These are phyloP conservation scores for Pyrrhura leucotis DNA, from an alignment of 2,797 vertebrate species.

Conservation along the genomic window DNA sequence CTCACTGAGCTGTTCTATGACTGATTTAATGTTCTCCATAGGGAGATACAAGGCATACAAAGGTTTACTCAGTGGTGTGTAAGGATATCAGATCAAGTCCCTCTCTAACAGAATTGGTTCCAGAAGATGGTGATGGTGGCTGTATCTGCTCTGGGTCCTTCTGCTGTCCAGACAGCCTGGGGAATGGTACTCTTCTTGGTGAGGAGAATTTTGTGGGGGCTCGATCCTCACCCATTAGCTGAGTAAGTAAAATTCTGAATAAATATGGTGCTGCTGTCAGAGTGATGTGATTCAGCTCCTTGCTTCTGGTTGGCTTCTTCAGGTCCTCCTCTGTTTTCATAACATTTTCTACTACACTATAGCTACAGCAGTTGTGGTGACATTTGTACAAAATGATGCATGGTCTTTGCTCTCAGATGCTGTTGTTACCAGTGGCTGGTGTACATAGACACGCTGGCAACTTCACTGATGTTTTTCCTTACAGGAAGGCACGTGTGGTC, in stretches of 20 bases:
- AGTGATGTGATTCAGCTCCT: not conserved
- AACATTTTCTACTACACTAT: not conserved
- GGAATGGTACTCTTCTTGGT: not conserved
- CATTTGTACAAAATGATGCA: not conserved
- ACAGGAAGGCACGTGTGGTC: not conserved
- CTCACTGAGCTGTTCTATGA: not conserved
- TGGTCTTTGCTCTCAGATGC: not conserved
- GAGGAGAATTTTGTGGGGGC: not conserved
- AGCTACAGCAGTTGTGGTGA: not conserved
- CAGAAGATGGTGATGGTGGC: not conserved
- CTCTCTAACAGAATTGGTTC: not conserved
- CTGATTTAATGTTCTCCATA: constrained; percentile 10
- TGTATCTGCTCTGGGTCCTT: not conserved
- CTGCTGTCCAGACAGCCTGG: not conserved
- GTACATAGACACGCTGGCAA: not conserved
- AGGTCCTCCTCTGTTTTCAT: not conserved
- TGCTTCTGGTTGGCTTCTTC: not conserved
- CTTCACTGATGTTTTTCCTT: not conserved
- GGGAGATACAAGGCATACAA: not conserved
- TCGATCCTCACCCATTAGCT: not conserved
- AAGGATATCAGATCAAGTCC: not conserved
- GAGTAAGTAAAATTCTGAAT: not conserved
- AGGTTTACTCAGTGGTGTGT: not conserved
- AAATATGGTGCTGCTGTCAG: not conserved
- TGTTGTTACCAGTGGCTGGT: not conserved